Base-by-base conservation (phyloP, 2,113 vertebrate species). In the Mobula birostris region DNA sequence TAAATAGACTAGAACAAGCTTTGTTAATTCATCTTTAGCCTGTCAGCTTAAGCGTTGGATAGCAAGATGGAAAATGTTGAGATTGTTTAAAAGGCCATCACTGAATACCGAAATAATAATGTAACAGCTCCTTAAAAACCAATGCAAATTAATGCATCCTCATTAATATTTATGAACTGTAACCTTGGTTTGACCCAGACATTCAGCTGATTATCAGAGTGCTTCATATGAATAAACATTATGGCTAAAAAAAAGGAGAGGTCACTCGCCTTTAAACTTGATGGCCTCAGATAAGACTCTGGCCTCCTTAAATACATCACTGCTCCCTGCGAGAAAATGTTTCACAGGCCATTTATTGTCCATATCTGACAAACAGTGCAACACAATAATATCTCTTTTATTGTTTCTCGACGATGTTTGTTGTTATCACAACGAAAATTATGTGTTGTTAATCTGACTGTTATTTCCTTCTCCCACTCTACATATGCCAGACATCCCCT, bases 211-310 rank as follows among this genome's bases (percentile, higher is more conserved):
- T 90, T 66, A 90, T 68, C 85, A 68, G 85, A 90, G 85, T 32
- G 85, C 85, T 90, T 66, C 61, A 68, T 68, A 90, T 90, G 85
- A 90, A 90, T 90, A 90, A 90, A 90, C 85, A 90, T 90, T 68
- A 66, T 66, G 85, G 61, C 85, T 88, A 66, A 90, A 90, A 87
- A 88, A 29, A 90, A 85, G 56, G 82, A 56, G 82, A 66, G 85
- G 85, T 90, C 85, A 90, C 63, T 90, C 29, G 14, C n/a, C 61
- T 90, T 90, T 90, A 90, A 90, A 66, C 85, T 90, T 68, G 85
- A 66, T 29, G 85, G 66, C 58, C 63, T 68, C 85, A 68, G 85
- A 90, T 90, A 90, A 90, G 29, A n/a, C 15, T 61, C 29, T 66
- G 29, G 85, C 15, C 29, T 90, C 63, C 61, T 90, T 90, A 66